Base-by-base conservation (phyloP, 2,888 invertebrate species). In the Monopis laevigella region DNA sequence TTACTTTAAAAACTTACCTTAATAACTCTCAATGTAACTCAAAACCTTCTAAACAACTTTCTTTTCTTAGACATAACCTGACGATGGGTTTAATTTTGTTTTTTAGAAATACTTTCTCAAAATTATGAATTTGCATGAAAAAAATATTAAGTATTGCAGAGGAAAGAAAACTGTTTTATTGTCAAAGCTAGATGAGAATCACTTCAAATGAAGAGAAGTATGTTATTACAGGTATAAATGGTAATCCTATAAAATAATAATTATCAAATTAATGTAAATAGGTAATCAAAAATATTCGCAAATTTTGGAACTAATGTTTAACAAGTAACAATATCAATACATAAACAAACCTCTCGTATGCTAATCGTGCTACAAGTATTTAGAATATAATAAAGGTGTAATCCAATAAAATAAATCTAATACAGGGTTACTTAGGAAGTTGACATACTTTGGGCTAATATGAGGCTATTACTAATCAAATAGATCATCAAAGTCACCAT, bases 101-200 rank as follows among this genome's bases (percentile, higher is more conserved):
- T 46, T 56, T 45, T 68, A 66, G 14, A 78, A 74, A 46, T 74
- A 77, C 27, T 59, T 48, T 44, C 62, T 58, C 21, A 80, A 44
- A 1, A 72, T 66, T n/a, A 74, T 67, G 28, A 75, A 67, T 48
- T 80, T 80, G 44, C 74, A 74, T 45, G 74, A 74, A 42, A 62
- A 70, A 52, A 73, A 67, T 6, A 77, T 71, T 10, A 80, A 51
- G 40, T 75, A 1, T 59, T 62, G 11, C 65, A 26, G 60, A 77
- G 43, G 62, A 77, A 59, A 0, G 62, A 3, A 5, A 49, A 51
- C 0, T 77, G 50, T 44, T 77, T 51, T 2, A 63, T 50, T 1
- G 44, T 11, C 0, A 43, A 59, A 0, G 74, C 77, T 17, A 45
- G 2, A 1, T 40, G 1, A 0, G 75, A 62, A 42, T 69, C 48